phyloP scores from a whole-genome alignment of 2,888 invertebrate species.

The Dasysyrphus tricinctus region DNA sequence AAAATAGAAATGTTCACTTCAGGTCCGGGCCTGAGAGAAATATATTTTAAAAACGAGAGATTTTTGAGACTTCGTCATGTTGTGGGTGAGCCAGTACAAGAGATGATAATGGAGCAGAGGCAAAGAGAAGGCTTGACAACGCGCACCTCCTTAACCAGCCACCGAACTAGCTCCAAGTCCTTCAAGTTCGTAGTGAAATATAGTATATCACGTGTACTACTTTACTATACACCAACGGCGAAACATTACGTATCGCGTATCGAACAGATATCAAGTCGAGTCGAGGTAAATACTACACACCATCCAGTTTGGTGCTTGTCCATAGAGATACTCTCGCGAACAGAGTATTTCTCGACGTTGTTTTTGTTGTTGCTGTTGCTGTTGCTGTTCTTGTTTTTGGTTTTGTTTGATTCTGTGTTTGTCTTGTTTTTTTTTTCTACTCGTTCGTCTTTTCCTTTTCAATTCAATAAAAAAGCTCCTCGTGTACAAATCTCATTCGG shows the following conservation, averaged over 20 bases:
- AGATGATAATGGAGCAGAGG: conserved; percentile 27
- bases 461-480: conserved; percentile 75
- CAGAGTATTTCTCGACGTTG: conserved; percentile 38
- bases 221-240: conserved; percentile 29
- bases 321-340: conserved; percentile 34
- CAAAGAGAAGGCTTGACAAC: conserved; percentile 30
- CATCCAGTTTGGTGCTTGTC: conserved; percentile 30
- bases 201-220: conserved; percentile 73
- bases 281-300: conserved; percentile 68
- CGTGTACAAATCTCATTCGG: conserved; percentile 73
- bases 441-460: conserved; percentile 68
- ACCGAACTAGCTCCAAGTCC: conserved; percentile 42
- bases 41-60: conserved; percentile 27
- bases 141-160: conserved; percentile 40
- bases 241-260: conserved; percentile 12
- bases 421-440: conserved; percentile 50
- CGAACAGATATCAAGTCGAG: conserved; percentile 8
- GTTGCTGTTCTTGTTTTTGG: conserved; percentile 1
- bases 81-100: conserved; percentile 33
- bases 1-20: too few relatives aligned
- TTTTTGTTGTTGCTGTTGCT: conserved; percentile 18
- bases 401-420: conserved; percentile 54
- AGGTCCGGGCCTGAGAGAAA: neutral
- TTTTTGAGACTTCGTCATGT: conserved; percentile 22
- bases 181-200: conserved; percentile 51